Evolutionary conservation across 2,113 vertebrate species (phyloP).

Genomic region (Natator depressus): DNA sequence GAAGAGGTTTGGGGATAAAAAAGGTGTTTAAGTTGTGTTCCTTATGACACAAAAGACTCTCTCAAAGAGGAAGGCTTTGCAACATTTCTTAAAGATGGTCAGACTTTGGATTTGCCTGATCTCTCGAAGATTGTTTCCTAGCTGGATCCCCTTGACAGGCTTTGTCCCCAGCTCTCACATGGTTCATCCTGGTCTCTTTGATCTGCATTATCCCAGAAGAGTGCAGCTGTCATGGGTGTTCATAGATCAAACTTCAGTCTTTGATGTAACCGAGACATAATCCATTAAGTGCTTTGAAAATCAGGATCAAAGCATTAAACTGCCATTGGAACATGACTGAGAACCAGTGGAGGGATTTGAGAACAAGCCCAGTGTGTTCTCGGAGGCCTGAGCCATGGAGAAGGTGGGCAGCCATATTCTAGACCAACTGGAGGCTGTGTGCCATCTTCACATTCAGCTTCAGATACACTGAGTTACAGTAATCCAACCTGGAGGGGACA

Average conservation of each 20-base stretch:
- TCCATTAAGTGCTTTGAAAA: rapidly evolving
- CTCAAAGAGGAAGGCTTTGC: not conserved
- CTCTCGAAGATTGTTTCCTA: rapidly evolving
- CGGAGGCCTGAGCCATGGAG: not conserved
- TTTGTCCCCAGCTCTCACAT: not conserved
- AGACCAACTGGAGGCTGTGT: not conserved
- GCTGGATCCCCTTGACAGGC: rapidly evolving
- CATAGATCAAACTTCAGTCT: not conserved
- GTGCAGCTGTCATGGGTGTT: rapidly evolving
- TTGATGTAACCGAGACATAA: rapidly evolving
- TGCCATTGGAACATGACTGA: not conserved
- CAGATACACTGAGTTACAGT: not conserved
- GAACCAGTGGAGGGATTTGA: not conserved
- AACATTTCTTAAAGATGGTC: not conserved
- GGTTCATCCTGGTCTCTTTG: not conserved
- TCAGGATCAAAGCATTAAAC: not conserved
- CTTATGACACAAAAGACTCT: not conserved
- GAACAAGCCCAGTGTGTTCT: not conserved
- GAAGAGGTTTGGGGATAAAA: not conserved
- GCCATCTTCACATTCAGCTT: not conserved
- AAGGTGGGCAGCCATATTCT: not conserved
- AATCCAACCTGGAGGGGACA: not conserved
- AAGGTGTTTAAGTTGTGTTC: not conserved
- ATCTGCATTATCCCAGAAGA: not conserved
- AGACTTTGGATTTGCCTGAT: rapidly evolving